Evolutionary conservation across 1,140 invertebrate species (phyloP), one percentile per base, ranked within the genome.

Genomic region (Belonocnema kinseyi): DNA sequence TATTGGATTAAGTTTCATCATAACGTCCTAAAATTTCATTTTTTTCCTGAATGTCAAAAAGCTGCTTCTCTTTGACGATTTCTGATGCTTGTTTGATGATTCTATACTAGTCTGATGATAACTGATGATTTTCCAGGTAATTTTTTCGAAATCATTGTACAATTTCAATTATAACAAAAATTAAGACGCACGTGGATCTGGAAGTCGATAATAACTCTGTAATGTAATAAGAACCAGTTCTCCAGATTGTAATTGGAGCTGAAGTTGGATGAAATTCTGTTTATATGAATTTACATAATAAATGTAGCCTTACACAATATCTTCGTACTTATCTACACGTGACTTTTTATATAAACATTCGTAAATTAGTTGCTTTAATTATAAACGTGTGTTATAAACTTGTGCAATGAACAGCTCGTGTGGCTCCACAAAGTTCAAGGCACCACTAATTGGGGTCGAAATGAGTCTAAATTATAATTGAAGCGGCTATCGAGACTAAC

Each of bases 281-380:
- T 66, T 26, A 66, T 66, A 66, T 66, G 26, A 66, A 66, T 66
- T 66, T 66, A 26, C 58, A 66, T 66, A 66, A 66, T 66, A 66
- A 40, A 66, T 66, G 58, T 33, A 40, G 26, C 40, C 26, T 66
- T 40, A 14, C 58, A 26, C 58, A 66, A 66, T 66, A 66, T 66
- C 40, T 33, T 11, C 58, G 26, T 61, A 58, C 54, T 21, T 21
- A 26, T 66, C 16, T 40, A 40, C 7, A 26, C 4, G 14, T 16
- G 58, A 33, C 16, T 66, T 66, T 66, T 16, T 66, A 66, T 33
- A 21, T 6, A 40, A 16, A 14, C 13, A 66, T 66, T 66, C 58
- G 26, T 66, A 66, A 66, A 66, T 66, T 66, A 66, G 21, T 16
- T 66, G 0, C 58, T 16, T 66, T 66, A 66, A 66, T 66, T 66